Evolutionary conservation across 2,797 vertebrate genomes (phyloP).

Genomic region (Malurus splendens): DNA sequence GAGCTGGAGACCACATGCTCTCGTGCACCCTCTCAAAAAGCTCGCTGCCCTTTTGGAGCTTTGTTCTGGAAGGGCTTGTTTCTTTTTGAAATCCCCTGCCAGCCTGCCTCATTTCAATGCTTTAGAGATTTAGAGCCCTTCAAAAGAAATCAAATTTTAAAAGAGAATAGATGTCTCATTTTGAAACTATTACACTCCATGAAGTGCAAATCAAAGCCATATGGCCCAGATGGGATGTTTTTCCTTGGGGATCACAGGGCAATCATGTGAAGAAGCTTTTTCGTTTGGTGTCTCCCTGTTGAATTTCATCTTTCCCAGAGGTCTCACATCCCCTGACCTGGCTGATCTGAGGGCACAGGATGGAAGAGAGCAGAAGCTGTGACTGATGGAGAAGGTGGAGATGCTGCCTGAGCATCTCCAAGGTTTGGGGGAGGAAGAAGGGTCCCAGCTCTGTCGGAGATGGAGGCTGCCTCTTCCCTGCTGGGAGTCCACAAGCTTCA

Average conservation of each 20-base stretch:
- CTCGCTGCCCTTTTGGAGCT: not conserved
- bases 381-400: not conserved
- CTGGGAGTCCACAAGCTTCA: not conserved
- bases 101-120: not conserved
- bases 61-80: not conserved
- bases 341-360: not conserved
- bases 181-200: not conserved
- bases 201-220: not conserved
- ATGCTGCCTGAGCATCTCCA: not conserved
- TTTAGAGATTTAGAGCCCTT: not conserved
- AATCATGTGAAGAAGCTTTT: not conserved
- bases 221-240: not conserved
- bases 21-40: fast-evolving
- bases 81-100: not conserved
- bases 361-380: not conserved
- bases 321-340: fast-evolving
- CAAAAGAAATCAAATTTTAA: not conserved
- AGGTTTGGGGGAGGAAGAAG: not conserved
- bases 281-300: not conserved
- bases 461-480: not conserved
- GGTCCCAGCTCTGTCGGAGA: not conserved
- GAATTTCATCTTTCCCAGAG: not conserved
- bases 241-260: not conserved
- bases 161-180: not conserved
- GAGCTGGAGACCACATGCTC: not conserved